Base-by-base conservation (phyloP, 2,797 vertebrate genomes). In the Meda fulgida region DNA sequence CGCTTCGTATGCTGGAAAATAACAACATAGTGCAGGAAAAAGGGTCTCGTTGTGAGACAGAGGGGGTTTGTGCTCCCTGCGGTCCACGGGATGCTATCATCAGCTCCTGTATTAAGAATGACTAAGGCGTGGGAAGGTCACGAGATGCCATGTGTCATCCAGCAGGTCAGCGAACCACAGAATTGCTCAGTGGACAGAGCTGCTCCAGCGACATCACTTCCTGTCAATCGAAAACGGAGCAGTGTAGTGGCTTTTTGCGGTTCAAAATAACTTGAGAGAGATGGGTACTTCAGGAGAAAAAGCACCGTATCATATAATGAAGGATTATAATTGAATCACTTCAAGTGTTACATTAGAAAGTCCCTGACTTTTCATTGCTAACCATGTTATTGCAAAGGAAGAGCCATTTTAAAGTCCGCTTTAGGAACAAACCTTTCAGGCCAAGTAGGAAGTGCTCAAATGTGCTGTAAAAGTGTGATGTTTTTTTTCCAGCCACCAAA, bases 111-210 rank as follows among this genome's bases (percentile, higher is more conserved):
- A 69, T 69, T 67, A 43, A 34, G 46, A 63, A 69, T 85, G 78
- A 81, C 66, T 71, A 67, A 76, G 71, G 51, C 13, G 2, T 43
- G 26, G 38, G 34, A 48, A 43, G 55, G 78, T 67, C 84, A 85
- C 51, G 36, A 81, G 78, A 67, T 81, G 23, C 23, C 19, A 14
- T 36, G 78, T 76, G 71, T 85, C 84, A 85, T 81, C n/a, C 60
- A 23, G 34, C 34, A 51, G 48, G 65, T 31, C 78, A 53, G 38
- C 26, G 9, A 26, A 66, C 13, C 43, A 81, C 69, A 43, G 58
- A 84, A 40, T 70, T 19, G 8, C 46, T 63, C 70, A 46, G 34
- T 18, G 48, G 75, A 70, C 26, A n/a, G 75, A 55, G 73, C 72
- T 7, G 48, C 34, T 58, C 63, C 36, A 7, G 66, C 14, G 29